Evolutionary conservation across 2,888 invertebrate species (phyloP), one percentile per base, ranked within the genome.

Genomic region (Teleiodes luculella): DNA sequence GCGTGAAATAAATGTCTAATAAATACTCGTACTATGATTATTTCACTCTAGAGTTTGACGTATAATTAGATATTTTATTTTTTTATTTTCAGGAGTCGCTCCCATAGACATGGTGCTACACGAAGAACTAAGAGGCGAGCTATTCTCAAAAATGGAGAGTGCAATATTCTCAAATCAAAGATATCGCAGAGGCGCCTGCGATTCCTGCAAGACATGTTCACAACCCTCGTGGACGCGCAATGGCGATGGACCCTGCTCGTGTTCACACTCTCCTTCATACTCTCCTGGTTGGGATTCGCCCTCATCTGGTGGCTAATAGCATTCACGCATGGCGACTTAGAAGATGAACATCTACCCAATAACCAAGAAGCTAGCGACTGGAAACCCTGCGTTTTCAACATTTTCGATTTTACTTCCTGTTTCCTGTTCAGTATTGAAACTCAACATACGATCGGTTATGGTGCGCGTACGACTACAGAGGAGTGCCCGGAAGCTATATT

Each of bases 61-160:
- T 66, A 67, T 59, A 65, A 61, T 58, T 64, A 69, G n/a, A 62
- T 43, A 48, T 37, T 35, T 52, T 30, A 28, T 56, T 59, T 72
- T 49, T 76, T 80, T 83, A 66, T 74, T 90, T 87, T 57, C 88
- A 94, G 94, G 90, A 94, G 92, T 76, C 92, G 94, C 65, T 91
- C 91, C 66, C 93, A 92, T 73, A 91, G 94, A 63, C 92, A 93
- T 54, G 93, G 93, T 13, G 92, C 91, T 61, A 90, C 91, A 66
- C 90, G 95, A 48, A 93, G 95, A 73, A 91, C 95, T 52, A 93
- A 96, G 41, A 91, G 95, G 59, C 92, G 98, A 28, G 96, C 98
- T 0, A 95, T 98, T 53, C 93, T 96, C 75, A 98, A 98, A 86
- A 98, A 97, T 90, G 98, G 98, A 47, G 97, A 98, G 74, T 97